Evolutionary conservation across 2,113 vertebrate species (phyloP), one percentile per base, ranked within the genome.

Genomic region (Coregonus clupeaformis): DNA sequence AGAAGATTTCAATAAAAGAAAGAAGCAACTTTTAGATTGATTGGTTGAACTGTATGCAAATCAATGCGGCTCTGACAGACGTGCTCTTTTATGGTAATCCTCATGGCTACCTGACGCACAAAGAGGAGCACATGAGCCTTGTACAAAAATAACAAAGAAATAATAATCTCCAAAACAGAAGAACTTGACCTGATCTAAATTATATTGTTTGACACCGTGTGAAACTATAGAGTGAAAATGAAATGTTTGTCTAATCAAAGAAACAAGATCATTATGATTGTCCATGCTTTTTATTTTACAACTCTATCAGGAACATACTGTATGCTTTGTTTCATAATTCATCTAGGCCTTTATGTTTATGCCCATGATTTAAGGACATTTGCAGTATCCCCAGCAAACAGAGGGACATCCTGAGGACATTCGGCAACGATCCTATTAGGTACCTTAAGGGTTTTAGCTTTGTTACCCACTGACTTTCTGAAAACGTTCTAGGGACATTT

Each of bases 1-100:
- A 88, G 92, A 91, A 93, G 91, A 94, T 94, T 94, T 93, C 85
- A 86, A 85, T 81, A 52, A 85, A 84, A 81, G 85, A 88, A 89
- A 72, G 80, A 79, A 88, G 83, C 76, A 90, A 90, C 85, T 90
- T 87, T 86, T 49, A 82, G 87, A 92, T 87, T 90, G 90, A 91
- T 90, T 78, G 79, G 77, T 80, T 47, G 72, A 90, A 84, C 36
- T 78, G 83, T 76, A 83, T 76, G 75, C 79, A 86, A 87, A 88
- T 91, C 88, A 89, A 82, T 83, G 84, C 4, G 78, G 6, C 47
- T 73, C 45, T 82, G 89, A 90, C 89, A 87, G 81, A 81, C 65
- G 52, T 77, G 69, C 63, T 84, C 80, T 90, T 90, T 90, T 85
- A 90, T 91, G 88, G 86, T 89, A 89, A 91, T 90, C 85, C 84